phyloP scores from a whole-genome alignment of 2,888 invertebrate species.

The Slavum lentiscoides region DNA sequence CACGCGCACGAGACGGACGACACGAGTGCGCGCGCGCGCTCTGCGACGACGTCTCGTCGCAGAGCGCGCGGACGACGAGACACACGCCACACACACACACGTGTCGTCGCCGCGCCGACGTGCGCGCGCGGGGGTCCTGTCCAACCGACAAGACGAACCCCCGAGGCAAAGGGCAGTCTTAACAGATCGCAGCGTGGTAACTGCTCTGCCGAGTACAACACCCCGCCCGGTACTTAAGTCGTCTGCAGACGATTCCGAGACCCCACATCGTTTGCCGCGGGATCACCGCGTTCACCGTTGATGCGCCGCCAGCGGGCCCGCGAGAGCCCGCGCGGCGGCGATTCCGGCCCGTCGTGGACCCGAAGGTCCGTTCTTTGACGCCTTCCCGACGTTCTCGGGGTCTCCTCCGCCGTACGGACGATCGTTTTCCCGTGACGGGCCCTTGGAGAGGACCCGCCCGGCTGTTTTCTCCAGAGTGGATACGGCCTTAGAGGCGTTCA shows the following conservation, averaged over 20 bases:
- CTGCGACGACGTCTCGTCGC: too few species aligned
- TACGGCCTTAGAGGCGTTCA: constrained; percentile 68
- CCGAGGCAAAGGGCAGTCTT: constrained; percentile 64
- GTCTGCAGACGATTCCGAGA: constrained; percentile 68
- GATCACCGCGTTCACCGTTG: constrained; percentile 17
- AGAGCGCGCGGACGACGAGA: too few species aligned
- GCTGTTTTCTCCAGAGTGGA: constrained; percentile 66
- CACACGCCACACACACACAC: too few species aligned
- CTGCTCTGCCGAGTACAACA: constrained; percentile 68
- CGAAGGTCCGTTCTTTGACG: constrained; percentile 56
- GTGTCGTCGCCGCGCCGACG: too few species aligned
- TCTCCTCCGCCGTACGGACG: constrained; percentile 37
- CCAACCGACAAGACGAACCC: constrained; percentile 59
- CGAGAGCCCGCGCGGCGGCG: too few species aligned
- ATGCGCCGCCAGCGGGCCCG: too few species aligned
- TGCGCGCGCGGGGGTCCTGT: constrained; percentile 56
- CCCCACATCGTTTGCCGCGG: constrained; percentile 61
- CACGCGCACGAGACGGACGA: too few species aligned
- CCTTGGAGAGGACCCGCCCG: constrained; percentile 60
- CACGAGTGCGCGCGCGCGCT: too few species aligned
- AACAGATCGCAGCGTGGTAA: constrained; percentile 67
- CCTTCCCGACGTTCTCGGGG: constrained; percentile 28
- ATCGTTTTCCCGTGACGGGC: constrained; percentile 24
- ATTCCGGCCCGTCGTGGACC: constrained; percentile 59
- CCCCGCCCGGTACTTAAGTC: constrained; percentile 67